Evolutionary conservation across 2,797 vertebrate species (phyloP).

Genomic region (Melanotaenia trifasciata): DNA sequence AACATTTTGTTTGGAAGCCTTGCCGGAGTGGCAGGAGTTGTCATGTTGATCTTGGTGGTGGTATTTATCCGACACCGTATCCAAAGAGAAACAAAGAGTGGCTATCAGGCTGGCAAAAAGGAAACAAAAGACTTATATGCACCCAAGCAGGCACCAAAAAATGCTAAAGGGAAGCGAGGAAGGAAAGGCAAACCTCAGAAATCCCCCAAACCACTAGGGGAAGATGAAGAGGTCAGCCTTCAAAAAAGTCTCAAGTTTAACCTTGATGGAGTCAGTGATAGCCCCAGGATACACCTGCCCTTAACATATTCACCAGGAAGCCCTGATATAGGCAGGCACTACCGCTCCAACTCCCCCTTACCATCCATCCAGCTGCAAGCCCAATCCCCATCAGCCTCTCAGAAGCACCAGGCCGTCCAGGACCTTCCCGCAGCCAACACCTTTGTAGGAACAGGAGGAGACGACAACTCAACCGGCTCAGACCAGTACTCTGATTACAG

Average conservation of each 20-base stretch:
- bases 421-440: conserved; percentile 98
- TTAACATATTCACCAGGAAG: conserved; percentile 97
- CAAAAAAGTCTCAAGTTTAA: conserved; percentile 99
- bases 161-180: conserved; percentile 91
- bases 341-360: conserved; percentile 97
- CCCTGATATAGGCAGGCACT: conserved; percentile 96
- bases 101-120: conserved; percentile 98
- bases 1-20: conserved; percentile 98
- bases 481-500: conserved; percentile 99
- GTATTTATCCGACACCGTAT: conserved; percentile 95
- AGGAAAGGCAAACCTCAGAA: conserved; percentile 95
- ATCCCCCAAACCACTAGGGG: conserved; percentile 92
- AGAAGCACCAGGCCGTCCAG: conserved; percentile 99
- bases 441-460: conserved; percentile 96
- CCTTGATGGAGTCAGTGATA: conserved; percentile 94
- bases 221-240: conserved; percentile 90
- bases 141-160: conserved; percentile 93
- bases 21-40: conserved; percentile 93
- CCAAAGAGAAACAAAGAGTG: conserved; percentile 96
- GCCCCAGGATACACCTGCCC: conserved; percentile 97
- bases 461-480: conserved; percentile 98
- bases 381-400: conserved; percentile 97
- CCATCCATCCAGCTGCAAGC: conserved; percentile 98
- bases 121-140: conserved; percentile 98
- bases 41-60: conserved; percentile 92